Percentiles rank a stretch among this genome's conserved stretches.
phyloP scores from a whole-genome alignment of 2,888 invertebrate genomes.

The Xylota segnis region DNA sequence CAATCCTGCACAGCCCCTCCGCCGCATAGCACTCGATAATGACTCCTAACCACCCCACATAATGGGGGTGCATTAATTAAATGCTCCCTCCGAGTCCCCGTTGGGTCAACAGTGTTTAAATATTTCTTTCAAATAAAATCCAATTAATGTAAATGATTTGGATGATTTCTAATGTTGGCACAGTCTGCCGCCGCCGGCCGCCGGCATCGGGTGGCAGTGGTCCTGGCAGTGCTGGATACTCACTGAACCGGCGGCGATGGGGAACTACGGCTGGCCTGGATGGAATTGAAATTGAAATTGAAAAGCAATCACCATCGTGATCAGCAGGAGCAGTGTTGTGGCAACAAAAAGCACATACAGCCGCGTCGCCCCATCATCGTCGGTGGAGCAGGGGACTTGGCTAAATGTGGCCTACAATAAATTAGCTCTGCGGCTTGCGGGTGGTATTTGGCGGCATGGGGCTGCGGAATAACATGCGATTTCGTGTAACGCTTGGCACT shows the following conservation, averaged over 20 bases:
- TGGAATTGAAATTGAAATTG: slow-evolving; percentile 53
- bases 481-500: slow-evolving; percentile 67
- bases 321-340: slow-evolving; percentile 48
- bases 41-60: slow-evolving; percentile 21
- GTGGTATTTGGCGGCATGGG: slow-evolving; percentile 17
- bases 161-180: slow-evolving; percentile 55
- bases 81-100: slow-evolving; percentile 13
- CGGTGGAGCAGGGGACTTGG: background rate
- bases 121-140: slow-evolving; percentile 69
- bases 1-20: background rate
- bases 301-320: slow-evolving; percentile 52
- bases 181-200: slow-evolving; percentile 18
- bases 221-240: slow-evolving; percentile 28
- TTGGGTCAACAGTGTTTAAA: slow-evolving; percentile 57
- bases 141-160: slow-evolving; percentile 67
- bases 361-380: background rate
- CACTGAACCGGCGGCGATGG: background rate
- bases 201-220: slow-evolving; percentile 14
- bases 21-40: slow-evolving; percentile 1
- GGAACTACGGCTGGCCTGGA: slow-evolving; percentile 21
- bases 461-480: slow-evolving; percentile 51
- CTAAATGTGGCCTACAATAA: slow-evolving; percentile 40
- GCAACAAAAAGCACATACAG: slow-evolving; percentile 24
- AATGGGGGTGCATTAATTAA: slow-evolving; percentile 63
- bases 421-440: slow-evolving; percentile 49